Evolutionary conservation across 2,113 vertebrate genomes (phyloP), one percentile per base, ranked within the genome.

Genomic region (Psophia crepitans): DNA sequence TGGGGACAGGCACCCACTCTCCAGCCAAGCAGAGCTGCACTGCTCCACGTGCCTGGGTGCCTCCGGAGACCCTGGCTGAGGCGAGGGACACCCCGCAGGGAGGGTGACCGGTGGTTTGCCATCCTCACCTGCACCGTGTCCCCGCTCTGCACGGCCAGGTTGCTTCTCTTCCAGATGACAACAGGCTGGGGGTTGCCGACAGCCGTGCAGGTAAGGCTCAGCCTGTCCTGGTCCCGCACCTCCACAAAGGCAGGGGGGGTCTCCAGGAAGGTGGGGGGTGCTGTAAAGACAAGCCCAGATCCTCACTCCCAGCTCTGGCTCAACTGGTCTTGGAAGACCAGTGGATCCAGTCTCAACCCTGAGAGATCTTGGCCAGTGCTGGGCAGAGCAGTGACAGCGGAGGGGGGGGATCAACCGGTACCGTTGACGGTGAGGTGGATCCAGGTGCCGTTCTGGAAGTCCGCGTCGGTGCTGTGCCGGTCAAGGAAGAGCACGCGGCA

Each of bases 371-470:
- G 30, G 78, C 11, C 14, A 22, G 43, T 4, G 32, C 22, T 0
- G 15, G 76, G 54, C n/a, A 15, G 22, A 6, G 56, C 63, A 3
- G 41, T 0, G 2, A 7, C 24, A n/a, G n/a, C n/a, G n/a, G 0
- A 2, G 26, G 51, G 65, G 33, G 2, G 65, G 80, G n/a, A 26
- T 1, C 12, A 13, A 9, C 15, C 2, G 0, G 75, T 95, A 97
- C 96, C 95, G 93, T 98, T 99, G 95, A 99, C 99, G 4, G 99
- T 99, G 84, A 99, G 99, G 93, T 99, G 99, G 95, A 98, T 99
- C 99, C 99, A 99, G 76, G 99, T 99, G 96, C 99, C 99, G 28
- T 99, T 99, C 75, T 93, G 98, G 94, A 99, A 99, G 94, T 99
- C 98, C 4, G 99, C 99, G 1, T 99, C 98, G 0, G 89, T 91